Conservation (phyloP, 2,113 vertebrate genomes). For the Crotalus tigris region DNA sequence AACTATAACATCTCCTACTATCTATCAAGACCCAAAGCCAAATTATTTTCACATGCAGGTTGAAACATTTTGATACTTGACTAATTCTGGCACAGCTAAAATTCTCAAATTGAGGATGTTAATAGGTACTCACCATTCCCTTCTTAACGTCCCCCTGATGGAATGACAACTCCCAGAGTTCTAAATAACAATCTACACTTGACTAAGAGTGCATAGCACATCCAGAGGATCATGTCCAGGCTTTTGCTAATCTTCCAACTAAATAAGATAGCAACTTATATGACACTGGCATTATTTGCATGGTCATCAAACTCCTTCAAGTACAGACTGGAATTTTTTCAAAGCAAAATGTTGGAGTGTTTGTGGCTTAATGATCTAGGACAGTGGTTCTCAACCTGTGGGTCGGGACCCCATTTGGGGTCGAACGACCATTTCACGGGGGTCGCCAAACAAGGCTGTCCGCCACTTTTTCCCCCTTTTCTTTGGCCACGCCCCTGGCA, state of each 20-base stretch:
- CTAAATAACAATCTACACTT: neutral
- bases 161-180: neutral
- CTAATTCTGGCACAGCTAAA: neutral
- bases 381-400: no score
- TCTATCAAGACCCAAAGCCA: neutral
- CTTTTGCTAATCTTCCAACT: neutral
- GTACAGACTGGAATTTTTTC: neutral
- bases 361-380: rapidly evolving
- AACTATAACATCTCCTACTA: neutral
- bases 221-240: neutral
- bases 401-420: no score
- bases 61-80: neutral
- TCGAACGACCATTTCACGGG: no score
- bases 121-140: neutral
- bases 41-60: neutral
- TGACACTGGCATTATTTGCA: neutral
- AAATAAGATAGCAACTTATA: neutral
- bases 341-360: constrained; percentile 20
- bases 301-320: neutral
- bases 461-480: no score
- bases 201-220: neutral
- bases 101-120: neutral
- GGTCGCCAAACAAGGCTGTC: no score
- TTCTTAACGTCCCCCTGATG: neutral
- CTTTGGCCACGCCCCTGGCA: no score